Evolutionary conservation across 2,797 vertebrate species (phyloP).

Genomic region (Champsocephalus gunnari): DNA sequence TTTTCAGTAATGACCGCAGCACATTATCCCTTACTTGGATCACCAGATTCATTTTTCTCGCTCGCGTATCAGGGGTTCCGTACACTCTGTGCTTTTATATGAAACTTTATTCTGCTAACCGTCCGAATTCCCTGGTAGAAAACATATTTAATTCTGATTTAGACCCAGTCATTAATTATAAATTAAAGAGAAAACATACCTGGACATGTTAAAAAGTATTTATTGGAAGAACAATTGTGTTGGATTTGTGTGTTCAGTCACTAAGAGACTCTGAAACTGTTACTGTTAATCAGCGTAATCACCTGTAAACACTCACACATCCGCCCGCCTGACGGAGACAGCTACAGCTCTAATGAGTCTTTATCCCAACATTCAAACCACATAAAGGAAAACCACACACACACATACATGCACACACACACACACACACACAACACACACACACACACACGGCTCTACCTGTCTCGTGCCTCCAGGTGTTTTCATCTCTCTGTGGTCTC

Average conservation of each 20-base stretch:
- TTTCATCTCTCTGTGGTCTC: constrained; percentile 64
- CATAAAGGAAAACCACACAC: constrained; percentile 60
- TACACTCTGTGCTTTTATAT: no score
- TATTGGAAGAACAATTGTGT: no score
- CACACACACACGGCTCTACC: constrained; percentile 19
- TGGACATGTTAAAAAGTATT: no score
- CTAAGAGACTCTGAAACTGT: constrained; percentile 8
- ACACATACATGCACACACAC: constrained; percentile 29
- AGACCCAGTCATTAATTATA: no score
- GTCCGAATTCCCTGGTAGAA: no score
- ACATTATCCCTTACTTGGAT: no score
- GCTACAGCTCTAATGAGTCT: constrained; percentile 60
- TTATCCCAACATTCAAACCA: constrained; percentile 49
- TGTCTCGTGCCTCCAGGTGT: constrained; percentile 65
- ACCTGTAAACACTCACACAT: constrained; percentile 63
- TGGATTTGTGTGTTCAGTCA: background rate
- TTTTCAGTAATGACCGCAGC: no score
- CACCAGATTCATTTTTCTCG: no score
- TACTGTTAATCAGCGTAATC: constrained; percentile 57
- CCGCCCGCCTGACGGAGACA: constrained; percentile 35
- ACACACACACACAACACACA: constrained; percentile 1
- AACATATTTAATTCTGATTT: no score
- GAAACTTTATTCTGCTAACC: no score
- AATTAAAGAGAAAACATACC: no score
- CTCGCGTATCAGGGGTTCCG: no score